phyloP scores from a whole-genome alignment of 2,797 vertebrate genomes.

The Pipistrellus nathusii region DNA sequence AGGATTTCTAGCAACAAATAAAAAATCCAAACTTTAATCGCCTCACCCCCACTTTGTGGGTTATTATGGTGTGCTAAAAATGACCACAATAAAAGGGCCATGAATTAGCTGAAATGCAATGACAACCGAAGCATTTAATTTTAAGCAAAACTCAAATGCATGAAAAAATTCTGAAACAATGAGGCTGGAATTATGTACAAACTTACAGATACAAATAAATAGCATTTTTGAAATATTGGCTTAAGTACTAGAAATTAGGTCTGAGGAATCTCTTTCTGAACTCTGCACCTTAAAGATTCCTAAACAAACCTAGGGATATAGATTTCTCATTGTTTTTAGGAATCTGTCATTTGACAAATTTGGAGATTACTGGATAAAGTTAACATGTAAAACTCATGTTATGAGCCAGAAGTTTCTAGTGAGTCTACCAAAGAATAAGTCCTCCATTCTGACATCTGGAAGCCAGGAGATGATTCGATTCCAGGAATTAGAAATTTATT shows the following conservation, averaged over 20 bases:
- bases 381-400: conserved; percentile 3
- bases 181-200: conserved; percentile 75
- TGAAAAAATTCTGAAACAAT: conserved; percentile 13
- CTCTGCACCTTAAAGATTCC: conserved; percentile 30
- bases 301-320: conserved; percentile 28
- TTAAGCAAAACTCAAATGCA: conserved; percentile 64
- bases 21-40: conserved; percentile 42
- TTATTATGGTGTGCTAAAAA: conserved; percentile 66
- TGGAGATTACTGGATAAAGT: conserved; percentile 22
- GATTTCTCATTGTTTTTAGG: conserved; percentile 60
- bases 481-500: neutral
- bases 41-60: conserved; percentile 14
- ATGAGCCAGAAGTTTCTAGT: conserved; percentile 21
- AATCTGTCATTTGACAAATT: conserved; percentile 37
- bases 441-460: neutral
- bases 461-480: conserved; percentile 23
- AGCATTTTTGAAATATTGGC: conserved; percentile 67
- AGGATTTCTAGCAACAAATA: conserved; percentile 55
- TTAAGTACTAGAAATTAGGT: conserved; percentile 65
- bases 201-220: conserved; percentile 79
- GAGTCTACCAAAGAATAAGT: conserved; percentile 15
- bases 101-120: conserved; percentile 49
- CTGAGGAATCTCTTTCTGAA: conserved; percentile 55
- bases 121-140: conserved; percentile 65
- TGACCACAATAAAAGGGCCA: conserved; percentile 65